Evolutionary conservation across 1,140 invertebrate genomes (phyloP).

Genomic region (Akabosia matsudoensis): DNA sequence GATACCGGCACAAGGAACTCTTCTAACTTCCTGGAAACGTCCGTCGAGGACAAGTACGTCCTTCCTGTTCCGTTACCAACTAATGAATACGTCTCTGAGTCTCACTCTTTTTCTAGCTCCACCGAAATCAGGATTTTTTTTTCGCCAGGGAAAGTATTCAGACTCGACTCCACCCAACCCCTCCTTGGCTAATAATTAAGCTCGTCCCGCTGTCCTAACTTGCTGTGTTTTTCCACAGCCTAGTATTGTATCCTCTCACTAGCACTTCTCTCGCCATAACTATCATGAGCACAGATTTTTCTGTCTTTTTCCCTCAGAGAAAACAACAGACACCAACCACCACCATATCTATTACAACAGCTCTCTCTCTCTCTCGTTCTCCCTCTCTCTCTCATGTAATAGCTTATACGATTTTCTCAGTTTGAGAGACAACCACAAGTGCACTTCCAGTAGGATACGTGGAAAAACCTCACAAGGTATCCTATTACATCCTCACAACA

Average conservation of each 20-base stretch:
- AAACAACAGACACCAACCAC: no score
- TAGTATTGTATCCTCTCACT: not conserved
- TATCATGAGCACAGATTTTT: not conserved
- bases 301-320: no score
- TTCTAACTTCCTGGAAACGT: conserved; percentile 47
- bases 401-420: no score
- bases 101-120: not conserved
- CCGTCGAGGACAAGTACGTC: conserved; percentile 47
- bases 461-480: no score
- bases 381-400: no score
- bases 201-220: conserved; percentile 38
- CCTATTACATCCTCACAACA: not conserved
- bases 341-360: not conserved
- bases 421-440: no score
- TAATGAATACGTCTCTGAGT: conserved; percentile 32
- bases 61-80: conserved; percentile 45
- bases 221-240: not conserved
- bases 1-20: conserved; percentile 47
- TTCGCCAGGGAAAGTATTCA: conserved; percentile 28
- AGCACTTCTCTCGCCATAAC: not conserved
- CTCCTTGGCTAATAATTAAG: conserved; percentile 45
- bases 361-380: conserved; percentile 24
- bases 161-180: conserved; percentile 44
- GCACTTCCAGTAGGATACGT: no score
- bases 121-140: conserved; percentile 29